Base-by-base conservation (phyloP, 2,888 invertebrate genomes). In the Pelosia muscerda region DNA sequence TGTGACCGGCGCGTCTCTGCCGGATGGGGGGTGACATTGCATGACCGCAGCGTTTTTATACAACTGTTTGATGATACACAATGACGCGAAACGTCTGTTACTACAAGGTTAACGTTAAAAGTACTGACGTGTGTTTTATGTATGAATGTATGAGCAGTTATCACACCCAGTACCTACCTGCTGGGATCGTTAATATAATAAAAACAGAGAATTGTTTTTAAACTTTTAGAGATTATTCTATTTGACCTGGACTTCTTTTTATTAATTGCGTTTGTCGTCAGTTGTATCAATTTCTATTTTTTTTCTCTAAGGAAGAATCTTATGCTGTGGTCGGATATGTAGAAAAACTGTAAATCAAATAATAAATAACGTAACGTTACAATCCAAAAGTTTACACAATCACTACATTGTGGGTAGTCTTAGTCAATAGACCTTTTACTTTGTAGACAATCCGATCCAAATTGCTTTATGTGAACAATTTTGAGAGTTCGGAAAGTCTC, bases 1-100 rank as follows among this genome's bases (percentile, higher is more conserved):
- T 89, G 90, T 91, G 91, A 90, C 90, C 88, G 87, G 79, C 73
- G 82, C 84, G 92, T 88, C 91, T 90, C 86, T 88, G 86, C 87
- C 89, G 90, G 90, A 90, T 91, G 89, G 88, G 87, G 87, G 92
- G 91, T 93, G 92, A 93, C 93, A 90, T 93, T 93, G 90, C 79
- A 81, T 86, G 93, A 92, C 93, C 93, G 92, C 90, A 86, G 80
- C 82, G 86, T 90, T 92, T 90, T 89, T 88, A 85, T 86, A 87
- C 88, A 88, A 88, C 87, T 87, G 86, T 88, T 87, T 88, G 89
- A 89, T 87, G 88, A 88, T 87, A 85, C 86, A 77, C 86, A 76
- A 81, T 90, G 92, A 92, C 92, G 92, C 88, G 90, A 84, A 86
- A 79, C 83, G 88, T 86, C 86, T 87, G 86, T 83, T 83, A 82